A percentile compares a stretch with the other conserved stretches of the same genome.
Conservation (phyloP, 2,888 invertebrate genomes). For the Beris morrisii region DNA sequence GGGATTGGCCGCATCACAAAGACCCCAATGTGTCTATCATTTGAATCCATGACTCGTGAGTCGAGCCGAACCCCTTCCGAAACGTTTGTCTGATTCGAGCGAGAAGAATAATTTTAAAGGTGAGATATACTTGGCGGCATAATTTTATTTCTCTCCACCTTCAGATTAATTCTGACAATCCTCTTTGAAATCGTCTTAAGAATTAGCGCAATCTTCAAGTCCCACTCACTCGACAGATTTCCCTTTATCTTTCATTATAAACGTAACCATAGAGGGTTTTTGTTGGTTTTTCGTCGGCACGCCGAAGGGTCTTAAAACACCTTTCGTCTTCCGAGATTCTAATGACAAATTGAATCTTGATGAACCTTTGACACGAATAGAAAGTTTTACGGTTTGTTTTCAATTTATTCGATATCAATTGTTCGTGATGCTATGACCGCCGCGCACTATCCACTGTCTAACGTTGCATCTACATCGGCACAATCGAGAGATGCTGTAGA, state of each 20-base stretch:
- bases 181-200: too few relatives aligned
- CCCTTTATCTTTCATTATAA: too few relatives aligned
- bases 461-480: neutral
- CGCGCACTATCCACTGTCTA: neutral
- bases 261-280: too few relatives aligned
- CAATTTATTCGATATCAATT: slow-evolving; percentile 13
- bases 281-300: too few relatives aligned
- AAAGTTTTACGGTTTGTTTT: slow-evolving; percentile 16
- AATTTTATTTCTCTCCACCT: too few relatives aligned
- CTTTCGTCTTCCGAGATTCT: slow-evolving; percentile 12
- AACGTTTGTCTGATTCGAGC: too few relatives aligned
- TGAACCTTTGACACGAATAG: slow-evolving; percentile 35
- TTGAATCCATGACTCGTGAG: neutral
- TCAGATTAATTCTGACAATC: too few relatives aligned
- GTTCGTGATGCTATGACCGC: slow-evolving; percentile 8
- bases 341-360: slow-evolving; percentile 38
- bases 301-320: slow-evolving; percentile 18
- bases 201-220: too few relatives aligned
- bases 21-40: neutral
- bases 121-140: too few relatives aligned
- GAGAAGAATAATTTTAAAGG: too few relatives aligned
- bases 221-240: too few relatives aligned
- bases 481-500: neutral
- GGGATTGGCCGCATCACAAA: slow-evolving; percentile 28
- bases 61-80: neutral